Base-by-base conservation (phyloP, 1,140 invertebrate genomes). In the Vanessa tameamea region DNA sequence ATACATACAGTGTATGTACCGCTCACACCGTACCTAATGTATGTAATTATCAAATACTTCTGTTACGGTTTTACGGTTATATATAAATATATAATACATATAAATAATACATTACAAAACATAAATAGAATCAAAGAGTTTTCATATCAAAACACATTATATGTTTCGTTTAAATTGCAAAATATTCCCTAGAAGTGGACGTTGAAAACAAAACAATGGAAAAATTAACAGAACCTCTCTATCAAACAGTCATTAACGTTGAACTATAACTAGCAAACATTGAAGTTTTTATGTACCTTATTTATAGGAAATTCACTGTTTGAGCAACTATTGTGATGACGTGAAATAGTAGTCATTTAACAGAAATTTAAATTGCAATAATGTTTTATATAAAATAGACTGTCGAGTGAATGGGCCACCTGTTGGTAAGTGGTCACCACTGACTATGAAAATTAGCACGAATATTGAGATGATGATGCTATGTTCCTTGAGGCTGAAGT, bases 201-300 rank as follows among this genome's bases (percentile, higher is more conserved):
- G 47, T 48, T 20, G 15, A 47, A 43, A 74, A 64, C 47, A 55
- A 64, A 78, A 74, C 72, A 74, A 74, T 71, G 43, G 55, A 51
- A 69, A 75, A 69, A 73, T 68, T 72, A 78, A 71, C 71, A 64
- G 69, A 64, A 47, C 47, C 71, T 55, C 63, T 75, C 74, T 68
- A 73, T 78, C 70, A 78, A 78, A 78, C 77, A 75, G 73, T 73
- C 77, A 78, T 78, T 78, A 78, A 73, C 71, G 26, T 66, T 61
- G 77, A 73, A 75, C 67, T 72, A 69, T 66, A 67, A 64, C 26
- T 3, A 6, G 53, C 77, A 75, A 78, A 78, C 73, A 75, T 53
- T 72, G 64, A 72, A 74, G 70, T 73, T 72, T 68, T 69, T 68
- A 72, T 65, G 64, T 68, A 64, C 48, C 67, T 51, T 63, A 51